Conservation (phyloP, 2,888 invertebrate species). For the Cheilosia vulpina region DNA sequence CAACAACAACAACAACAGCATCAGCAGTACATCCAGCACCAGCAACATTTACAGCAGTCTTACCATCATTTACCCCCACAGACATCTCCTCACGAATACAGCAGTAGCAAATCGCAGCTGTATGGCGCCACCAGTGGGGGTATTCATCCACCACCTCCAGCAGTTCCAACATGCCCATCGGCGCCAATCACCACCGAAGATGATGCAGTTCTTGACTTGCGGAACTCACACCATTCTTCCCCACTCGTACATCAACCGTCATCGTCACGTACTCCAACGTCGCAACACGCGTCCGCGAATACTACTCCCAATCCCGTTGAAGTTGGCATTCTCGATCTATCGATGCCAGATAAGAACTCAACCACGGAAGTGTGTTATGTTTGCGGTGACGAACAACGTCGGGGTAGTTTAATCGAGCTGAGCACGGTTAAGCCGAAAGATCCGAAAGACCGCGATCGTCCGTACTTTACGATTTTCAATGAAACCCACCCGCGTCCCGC, state of each 20-base stretch:
- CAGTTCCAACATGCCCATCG: constrained; percentile 60
- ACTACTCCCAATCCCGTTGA: constrained; percentile 85
- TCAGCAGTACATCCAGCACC: constrained; percentile 60
- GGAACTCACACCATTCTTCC: constrained; percentile 82
- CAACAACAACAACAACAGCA: constrained; percentile 41
- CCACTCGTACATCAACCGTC: constrained; percentile 69
- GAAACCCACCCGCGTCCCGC: constrained; percentile 93
- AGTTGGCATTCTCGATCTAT: constrained; percentile 93
- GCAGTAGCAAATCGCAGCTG: constrained; percentile 77
- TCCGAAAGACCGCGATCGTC: constrained; percentile 82
- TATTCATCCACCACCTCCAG: constrained; percentile 79
- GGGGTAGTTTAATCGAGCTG: constrained; percentile 90
- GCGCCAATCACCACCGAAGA: constrained; percentile 68
- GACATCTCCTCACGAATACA: constrained; percentile 79
- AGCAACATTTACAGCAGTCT: constrained; percentile 68
- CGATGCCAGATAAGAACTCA: constrained; percentile 96
- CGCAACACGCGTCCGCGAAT: constrained; percentile 72
- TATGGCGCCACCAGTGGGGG: constrained; percentile 76
- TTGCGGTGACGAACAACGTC: constrained; percentile 94
- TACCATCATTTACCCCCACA: constrained; percentile 62
- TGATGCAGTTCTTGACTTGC: constrained; percentile 82
- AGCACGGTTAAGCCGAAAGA: constrained; percentile 86
- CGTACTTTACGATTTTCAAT: constrained; percentile 90
- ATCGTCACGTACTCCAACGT: constrained; percentile 66
- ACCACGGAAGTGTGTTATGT: constrained; percentile 95